A percentile compares a stretch with the other conserved stretches of the same genome.
phyloP scores from a whole-genome alignment of 2,797 vertebrate species.

The Psittacula derbiana region DNA sequence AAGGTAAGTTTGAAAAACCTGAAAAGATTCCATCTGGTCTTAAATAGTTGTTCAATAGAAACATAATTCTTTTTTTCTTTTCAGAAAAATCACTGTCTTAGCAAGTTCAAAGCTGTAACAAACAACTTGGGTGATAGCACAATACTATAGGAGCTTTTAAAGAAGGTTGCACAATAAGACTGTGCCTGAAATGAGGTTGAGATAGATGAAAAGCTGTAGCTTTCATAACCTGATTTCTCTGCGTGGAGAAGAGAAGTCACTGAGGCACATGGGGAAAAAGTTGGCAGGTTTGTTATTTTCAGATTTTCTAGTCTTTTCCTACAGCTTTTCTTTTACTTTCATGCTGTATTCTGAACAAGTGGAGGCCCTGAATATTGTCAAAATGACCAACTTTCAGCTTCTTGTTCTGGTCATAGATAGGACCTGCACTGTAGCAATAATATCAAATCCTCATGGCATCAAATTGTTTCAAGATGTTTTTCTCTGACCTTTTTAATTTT shows the following conservation, averaged over 20 bases:
- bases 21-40: background rate
- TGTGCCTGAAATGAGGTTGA: background rate
- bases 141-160: background rate
- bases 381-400: background rate
- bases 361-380: background rate
- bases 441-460: background rate
- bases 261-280: background rate
- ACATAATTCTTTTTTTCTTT: background rate
- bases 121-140: background rate
- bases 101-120: background rate
- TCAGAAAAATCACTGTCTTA: background rate
- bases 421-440: background rate
- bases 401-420: background rate
- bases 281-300: background rate
- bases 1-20: background rate
- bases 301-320: background rate
- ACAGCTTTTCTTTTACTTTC: background rate
- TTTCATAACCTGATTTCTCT: background rate
- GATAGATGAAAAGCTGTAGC: background rate
- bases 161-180: background rate
- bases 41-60: background rate
- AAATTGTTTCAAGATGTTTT: background rate
- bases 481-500: background rate
- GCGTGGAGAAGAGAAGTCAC: background rate
- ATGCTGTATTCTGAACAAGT: background rate